Percentiles rank a stretch among this genome's conserved stretches.
These are phyloP conservation scores for Lasioglossum zephyrum DNA, from an alignment of 2,888 invertebrate genomes.

Conservation along the genomic window DNA sequence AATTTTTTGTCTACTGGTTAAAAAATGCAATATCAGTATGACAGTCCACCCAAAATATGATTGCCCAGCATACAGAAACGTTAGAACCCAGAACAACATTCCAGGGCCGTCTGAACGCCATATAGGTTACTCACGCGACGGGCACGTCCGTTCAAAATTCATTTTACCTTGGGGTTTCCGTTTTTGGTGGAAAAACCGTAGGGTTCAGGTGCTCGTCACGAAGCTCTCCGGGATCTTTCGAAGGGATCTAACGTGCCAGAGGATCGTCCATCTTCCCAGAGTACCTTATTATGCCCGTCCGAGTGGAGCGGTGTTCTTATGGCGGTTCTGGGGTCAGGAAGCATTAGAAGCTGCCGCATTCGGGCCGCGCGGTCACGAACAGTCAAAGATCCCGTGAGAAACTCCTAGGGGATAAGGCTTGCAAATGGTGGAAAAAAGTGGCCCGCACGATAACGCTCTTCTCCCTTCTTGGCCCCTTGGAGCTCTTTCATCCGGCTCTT, in stretches of 20 bases:
- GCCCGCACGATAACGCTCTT: conserved; percentile 63
- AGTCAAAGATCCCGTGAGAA: conserved; percentile 41
- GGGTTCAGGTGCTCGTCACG: neutral
- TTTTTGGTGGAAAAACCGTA: neutral
- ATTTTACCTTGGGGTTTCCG: conserved; percentile 2
- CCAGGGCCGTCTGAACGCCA: neutral
- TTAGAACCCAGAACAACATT: neutral
- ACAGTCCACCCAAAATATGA: no score
- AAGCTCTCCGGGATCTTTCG: conserved; percentile 1
- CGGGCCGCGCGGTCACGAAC: conserved; percentile 44
- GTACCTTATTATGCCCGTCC: conserved; percentile 60
- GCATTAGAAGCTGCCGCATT: conserved; percentile 37
- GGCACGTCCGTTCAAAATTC: conserved; percentile 17
- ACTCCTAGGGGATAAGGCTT: conserved; percentile 43
- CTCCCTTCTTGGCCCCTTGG: neutral
- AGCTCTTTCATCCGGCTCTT: neutral
- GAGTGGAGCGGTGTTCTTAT: conserved; percentile 57
- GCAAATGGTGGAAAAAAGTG: conserved; percentile 71
- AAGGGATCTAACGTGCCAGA: conserved; percentile 44
- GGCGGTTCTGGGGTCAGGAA: conserved; percentile 47
- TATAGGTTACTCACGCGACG: neutral
- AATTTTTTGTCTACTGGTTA: neutral
- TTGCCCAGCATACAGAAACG: neutral
- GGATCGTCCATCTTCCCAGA: conserved; percentile 58
- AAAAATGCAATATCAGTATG: neutral